Evolutionary conservation across 2,797 vertebrate genomes (phyloP), one percentile per base, ranked within the genome.

Genomic region (Enteromius mattozi): DNA sequence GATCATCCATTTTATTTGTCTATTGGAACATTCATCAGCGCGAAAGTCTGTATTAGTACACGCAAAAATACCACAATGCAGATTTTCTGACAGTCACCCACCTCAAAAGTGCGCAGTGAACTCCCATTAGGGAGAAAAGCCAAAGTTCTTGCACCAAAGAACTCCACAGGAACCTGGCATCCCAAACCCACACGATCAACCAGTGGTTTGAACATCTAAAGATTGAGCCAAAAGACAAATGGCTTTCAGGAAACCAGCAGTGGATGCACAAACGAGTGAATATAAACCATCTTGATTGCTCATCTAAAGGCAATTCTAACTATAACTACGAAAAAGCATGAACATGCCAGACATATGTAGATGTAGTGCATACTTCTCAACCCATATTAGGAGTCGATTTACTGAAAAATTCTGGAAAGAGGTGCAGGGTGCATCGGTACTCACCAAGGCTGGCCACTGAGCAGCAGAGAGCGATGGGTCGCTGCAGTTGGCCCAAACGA

Each of bases 151-250:
- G 94, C 96, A 91, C 96, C 94, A 90, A 99, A 98, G 90, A 97
- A 99, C 91, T 99, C 97, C 59, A 99, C 96, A 77, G 98, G 97
- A 92, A 99, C 96, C 85, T 97, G 88, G 42, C 97, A 93, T 35
- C 97, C 97, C 89, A 99, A 94, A 68, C 98, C 98, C 86, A 99
- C 93, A 87, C 96, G 97, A 94, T 99, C 98, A 91, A 99, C 97
- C 27, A 99, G 91, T 47, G 97, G 95, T 88, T 96, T 98, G 89
- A 98, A 99, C 70, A 94, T 94, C 98, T 99, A 88, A 77, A 37
- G 82, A 84, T 75, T n/a, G n/a, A 45, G 24, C 9, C 27, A 56
- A 12, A 80, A 27, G 4, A 42, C 30, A 69, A 40, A 2, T 3
- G 35, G 45, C 3, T 45, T 78, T 66, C 13, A 63, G 35, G 37